These are phyloP conservation scores for Pituophis catenifer DNA, from an alignment of 2,113 vertebrate genomes.

Conservation along the genomic window DNA sequence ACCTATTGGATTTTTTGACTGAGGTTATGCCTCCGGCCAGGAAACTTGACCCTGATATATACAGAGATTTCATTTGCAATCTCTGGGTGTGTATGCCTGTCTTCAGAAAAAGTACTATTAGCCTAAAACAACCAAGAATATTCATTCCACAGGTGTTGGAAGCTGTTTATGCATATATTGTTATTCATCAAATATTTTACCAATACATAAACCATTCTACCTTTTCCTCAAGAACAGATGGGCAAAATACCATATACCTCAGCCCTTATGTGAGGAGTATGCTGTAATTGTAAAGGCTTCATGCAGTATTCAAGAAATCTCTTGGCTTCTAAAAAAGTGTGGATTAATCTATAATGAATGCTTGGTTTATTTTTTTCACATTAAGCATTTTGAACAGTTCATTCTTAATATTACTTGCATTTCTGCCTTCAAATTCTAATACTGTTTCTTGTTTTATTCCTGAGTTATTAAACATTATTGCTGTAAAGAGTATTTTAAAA, in stretches of 20 bases:
- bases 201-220: conserved; percentile 50
- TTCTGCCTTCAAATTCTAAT: conserved; percentile 65
- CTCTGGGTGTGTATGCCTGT: conserved; percentile 31
- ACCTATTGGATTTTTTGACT: neutral
- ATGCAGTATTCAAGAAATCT: conserved; percentile 40
- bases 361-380: conserved; percentile 38
- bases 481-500: conserved; percentile 61
- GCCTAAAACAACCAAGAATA: conserved; percentile 32
- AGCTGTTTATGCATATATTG: neutral
- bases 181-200: conserved; percentile 1
- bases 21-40: neutral
- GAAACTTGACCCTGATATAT: conserved; percentile 7
- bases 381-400: conserved; percentile 49
- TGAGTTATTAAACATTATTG: conserved; percentile 63
- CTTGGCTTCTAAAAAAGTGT: conserved; percentile 53
- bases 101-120: conserved; percentile 31
- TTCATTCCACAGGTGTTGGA: conserved; percentile 34
- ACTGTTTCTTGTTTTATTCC: conserved; percentile 61
- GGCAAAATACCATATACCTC: conserved; percentile 21
- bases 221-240: conserved; percentile 12
- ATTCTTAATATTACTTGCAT: conserved; percentile 61
- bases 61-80: conserved; percentile 21
- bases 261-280: conserved; percentile 42
- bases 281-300: conserved; percentile 36
- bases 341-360: conserved; percentile 46